Evolutionary conservation across 1,140 invertebrate genomes (phyloP).

Genomic region (Hyposmocoma kahamanoa): DNA sequence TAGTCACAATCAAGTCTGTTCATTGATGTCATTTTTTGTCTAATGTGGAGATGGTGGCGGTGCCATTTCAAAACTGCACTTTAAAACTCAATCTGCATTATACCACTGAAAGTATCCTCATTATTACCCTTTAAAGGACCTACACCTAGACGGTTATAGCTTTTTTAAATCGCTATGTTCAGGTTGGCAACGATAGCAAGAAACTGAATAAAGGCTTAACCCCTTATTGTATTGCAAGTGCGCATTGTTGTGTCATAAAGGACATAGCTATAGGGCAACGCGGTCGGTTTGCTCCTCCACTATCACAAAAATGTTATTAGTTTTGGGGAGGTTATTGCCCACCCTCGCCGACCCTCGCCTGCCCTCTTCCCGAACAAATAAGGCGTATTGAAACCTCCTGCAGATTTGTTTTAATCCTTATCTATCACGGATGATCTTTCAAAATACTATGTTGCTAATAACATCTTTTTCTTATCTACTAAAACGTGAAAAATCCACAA

Average conservation of each 20-base stretch:
- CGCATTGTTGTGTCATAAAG: constrained; percentile 54
- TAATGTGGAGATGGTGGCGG: constrained; percentile 22
- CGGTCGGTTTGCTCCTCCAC: constrained; percentile 45
- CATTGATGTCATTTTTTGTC: constrained; percentile 41
- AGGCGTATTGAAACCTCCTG: constrained; percentile 28
- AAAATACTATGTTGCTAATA: no score
- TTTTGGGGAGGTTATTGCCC: constrained; percentile 64
- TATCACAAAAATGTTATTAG: constrained; percentile 72
- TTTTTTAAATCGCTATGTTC: background rate
- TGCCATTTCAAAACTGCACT: no score
- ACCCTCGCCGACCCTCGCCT: constrained; percentile 40
- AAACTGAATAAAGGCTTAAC: constrained; percentile 29
- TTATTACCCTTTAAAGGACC: background rate
- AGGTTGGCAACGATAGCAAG: constrained; percentile 14
- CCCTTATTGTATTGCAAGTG: constrained; percentile 48
- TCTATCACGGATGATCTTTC: constrained; percentile 10
- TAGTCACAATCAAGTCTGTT: constrained; percentile 49
- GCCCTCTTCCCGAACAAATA: constrained; percentile 36
- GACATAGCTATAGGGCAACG: constrained; percentile 42
- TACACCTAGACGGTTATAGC: background rate
- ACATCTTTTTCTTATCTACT: background rate
- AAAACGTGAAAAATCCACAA: no score
- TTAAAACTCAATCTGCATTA: constrained; percentile 1
- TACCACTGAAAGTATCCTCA: background rate
- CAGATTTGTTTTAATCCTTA: constrained; percentile 30